These are phyloP conservation scores for Elachura formosa DNA, from an alignment of 2,113 vertebrate genomes.

Conservation along the genomic window DNA sequence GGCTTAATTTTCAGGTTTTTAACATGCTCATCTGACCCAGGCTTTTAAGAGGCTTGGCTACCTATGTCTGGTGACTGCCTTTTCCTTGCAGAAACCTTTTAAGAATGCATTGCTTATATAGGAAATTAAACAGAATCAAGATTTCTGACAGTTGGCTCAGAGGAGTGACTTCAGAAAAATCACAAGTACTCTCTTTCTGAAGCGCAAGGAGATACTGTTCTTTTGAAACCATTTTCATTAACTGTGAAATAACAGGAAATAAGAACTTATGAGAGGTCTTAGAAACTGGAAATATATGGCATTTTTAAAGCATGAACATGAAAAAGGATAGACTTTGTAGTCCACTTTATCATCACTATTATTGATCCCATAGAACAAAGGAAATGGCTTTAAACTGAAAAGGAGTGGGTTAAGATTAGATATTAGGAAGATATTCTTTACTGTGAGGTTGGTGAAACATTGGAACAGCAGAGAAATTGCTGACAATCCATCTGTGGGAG, in stretches of 20 bases:
- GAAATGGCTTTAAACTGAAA: not conserved
- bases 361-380: not conserved
- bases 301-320: not conserved
- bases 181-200: not conserved
- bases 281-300: not conserved
- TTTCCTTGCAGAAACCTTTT: not conserved
- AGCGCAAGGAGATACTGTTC: not conserved
- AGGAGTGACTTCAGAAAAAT: not conserved
- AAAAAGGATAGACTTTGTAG: not conserved
- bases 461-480: not conserved
- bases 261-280: not conserved
- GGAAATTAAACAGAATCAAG: not conserved
- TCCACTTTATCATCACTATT: not conserved
- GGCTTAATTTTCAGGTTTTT: not conserved
- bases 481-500: not conserved
- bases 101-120: not conserved
- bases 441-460: not conserved
- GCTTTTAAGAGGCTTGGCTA: not conserved
- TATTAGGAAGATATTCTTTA: not conserved
- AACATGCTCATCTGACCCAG: not conserved
- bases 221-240: not conserved
- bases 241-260: not conserved
- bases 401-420: not conserved
- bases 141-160: not conserved
- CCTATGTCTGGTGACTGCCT: not conserved